These are phyloP conservation scores for Malacoraja senta DNA, from an alignment of 2,797 vertebrate species.

Conservation along the genomic window DNA sequence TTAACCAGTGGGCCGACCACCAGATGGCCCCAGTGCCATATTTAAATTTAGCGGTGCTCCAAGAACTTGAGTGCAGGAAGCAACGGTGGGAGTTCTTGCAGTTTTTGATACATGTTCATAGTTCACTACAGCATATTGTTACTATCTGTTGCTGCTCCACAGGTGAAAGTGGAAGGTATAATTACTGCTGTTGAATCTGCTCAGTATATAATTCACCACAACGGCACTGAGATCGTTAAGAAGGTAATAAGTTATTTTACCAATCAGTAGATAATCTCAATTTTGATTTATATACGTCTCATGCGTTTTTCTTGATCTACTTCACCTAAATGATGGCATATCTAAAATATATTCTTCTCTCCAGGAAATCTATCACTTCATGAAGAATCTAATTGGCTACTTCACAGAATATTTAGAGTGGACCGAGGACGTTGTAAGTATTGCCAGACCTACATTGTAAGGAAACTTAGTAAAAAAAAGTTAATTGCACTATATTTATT, in stretches of 20 bases:
- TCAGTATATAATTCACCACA: conserved; percentile 74
- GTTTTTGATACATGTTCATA: neutral
- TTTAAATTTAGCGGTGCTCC: neutral
- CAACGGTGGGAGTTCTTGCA: neutral
- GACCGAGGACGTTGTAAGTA: conserved; percentile 80
- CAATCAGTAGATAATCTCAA: neutral
- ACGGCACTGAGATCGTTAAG: conserved; percentile 64
- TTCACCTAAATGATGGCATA: neutral
- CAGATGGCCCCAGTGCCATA: too few species aligned
- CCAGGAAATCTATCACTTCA: conserved; percentile 77
- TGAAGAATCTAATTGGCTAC: conserved; percentile 68
- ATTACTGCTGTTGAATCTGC: conserved; percentile 65
- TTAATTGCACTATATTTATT: neutral
- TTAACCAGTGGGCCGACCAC: too few species aligned
- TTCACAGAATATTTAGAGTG: conserved; percentile 79
- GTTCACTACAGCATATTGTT: neutral
- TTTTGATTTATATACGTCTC: neutral
- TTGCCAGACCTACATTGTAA: neutral
- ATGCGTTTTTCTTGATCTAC: neutral
- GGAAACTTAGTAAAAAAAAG: neutral
- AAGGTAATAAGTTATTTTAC: conserved; percentile 57
- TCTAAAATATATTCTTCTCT: conserved; percentile 30
- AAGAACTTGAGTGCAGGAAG: neutral
- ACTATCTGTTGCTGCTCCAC: conserved; percentile 30
- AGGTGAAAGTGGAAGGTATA: conserved; percentile 70